Conservation (phyloP, 2,113 vertebrate species). For the Chascanopsetta lugubris region DNA sequence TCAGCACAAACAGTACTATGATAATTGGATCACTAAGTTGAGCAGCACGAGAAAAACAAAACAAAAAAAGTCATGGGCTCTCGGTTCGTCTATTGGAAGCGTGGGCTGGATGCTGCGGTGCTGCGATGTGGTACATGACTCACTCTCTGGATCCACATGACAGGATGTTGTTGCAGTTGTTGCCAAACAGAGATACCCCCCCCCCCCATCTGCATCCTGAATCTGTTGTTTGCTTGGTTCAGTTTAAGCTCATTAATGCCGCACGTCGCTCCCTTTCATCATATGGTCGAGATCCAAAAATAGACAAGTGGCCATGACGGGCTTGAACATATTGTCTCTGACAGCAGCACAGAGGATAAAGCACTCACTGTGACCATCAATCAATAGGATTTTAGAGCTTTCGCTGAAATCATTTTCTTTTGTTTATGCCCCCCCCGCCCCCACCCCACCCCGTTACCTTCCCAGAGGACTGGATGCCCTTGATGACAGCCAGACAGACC, state of each 20-base stretch:
- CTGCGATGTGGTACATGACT: conserved; percentile 56
- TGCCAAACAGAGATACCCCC: conserved; percentile 49
- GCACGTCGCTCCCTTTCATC: conserved; percentile 54
- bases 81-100: conserved; percentile 23
- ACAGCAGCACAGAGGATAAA: conserved; percentile 33
- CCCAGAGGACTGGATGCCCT: conserved; percentile 97
- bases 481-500: conserved; percentile 94
- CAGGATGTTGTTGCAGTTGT: conserved; percentile 56
- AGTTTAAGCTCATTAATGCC: conserved; percentile 62
- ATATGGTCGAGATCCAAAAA: conserved; percentile 59
- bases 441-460: conserved; percentile 88
- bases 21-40: conserved; percentile 48
- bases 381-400: conserved; percentile 15
- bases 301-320: conserved; percentile 21
- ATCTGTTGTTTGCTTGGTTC: conserved; percentile 40
- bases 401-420: conserved; percentile 31
- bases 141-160: conserved; percentile 58
- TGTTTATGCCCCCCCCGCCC: neutral
- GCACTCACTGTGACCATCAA: conserved; percentile 25
- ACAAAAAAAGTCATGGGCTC: conserved; percentile 28
- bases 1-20: conserved; percentile 8
- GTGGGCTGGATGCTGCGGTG: conserved; percentile 43
- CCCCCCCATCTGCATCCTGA: conserved; percentile 46
- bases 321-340: conserved; percentile 37
- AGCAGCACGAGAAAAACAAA: too few relatives aligned